These are phyloP conservation scores for Mirza zaza DNA, from an alignment of 2,113 vertebrate genomes.

Conservation along the genomic window DNA sequence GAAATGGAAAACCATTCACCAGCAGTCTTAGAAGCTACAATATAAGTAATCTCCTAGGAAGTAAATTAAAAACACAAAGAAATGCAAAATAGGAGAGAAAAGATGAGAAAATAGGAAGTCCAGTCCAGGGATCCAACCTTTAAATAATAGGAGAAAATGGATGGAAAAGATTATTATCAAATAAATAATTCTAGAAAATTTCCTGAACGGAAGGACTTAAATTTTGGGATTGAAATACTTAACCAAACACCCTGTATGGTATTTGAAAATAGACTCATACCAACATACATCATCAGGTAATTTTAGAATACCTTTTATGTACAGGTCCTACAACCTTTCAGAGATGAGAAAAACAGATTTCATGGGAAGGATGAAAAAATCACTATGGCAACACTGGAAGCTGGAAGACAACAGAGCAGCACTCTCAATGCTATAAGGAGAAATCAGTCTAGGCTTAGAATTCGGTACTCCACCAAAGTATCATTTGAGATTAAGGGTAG, in stretches of 20 bases:
- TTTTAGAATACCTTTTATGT: background rate
- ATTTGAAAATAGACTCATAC: background rate
- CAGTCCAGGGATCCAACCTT: background rate
- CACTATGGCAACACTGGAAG: background rate
- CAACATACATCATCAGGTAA: background rate
- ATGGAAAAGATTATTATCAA: background rate
- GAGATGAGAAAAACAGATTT: background rate
- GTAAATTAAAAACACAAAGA: background rate
- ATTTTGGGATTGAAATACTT: background rate
- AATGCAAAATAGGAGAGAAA: background rate
- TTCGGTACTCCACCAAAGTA: background rate
- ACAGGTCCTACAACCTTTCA: background rate
- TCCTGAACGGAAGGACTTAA: background rate
- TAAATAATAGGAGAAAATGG: background rate
- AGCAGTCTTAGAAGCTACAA: background rate
- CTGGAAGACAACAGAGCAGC: background rate
- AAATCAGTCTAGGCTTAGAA: background rate
- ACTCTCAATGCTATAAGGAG: background rate
- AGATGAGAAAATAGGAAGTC: background rate
- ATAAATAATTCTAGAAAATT: background rate
- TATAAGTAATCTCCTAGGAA: background rate
- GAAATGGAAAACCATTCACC: background rate
- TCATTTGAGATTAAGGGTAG: background rate
- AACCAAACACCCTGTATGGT: background rate
- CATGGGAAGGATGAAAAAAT: background rate